These are phyloP conservation scores for Oreonectes daqikongensis DNA, from an alignment of 2,797 vertebrate species.

Conservation along the genomic window DNA sequence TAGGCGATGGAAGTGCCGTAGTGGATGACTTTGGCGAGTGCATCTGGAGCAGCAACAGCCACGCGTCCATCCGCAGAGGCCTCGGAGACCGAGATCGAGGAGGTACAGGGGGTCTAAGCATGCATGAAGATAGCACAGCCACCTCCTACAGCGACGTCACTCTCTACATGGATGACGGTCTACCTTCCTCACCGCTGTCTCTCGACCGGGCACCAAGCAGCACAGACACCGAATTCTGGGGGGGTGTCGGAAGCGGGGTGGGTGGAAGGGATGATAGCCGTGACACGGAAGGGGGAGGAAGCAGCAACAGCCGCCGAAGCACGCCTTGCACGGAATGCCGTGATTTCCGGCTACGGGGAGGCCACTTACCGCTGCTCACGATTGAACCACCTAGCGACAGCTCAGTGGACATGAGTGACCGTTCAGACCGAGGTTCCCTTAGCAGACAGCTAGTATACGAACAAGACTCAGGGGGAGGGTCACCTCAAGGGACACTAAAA, in stretches of 20 bases:
- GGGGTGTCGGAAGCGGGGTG: conserved; percentile 70
- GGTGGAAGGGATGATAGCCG: conserved; percentile 79
- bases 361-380: conserved; percentile 88
- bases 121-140: conserved; percentile 89
- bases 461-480: conserved; percentile 76
- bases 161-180: conserved; percentile 89
- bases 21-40: conserved; percentile 77
- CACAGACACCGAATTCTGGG: conserved; percentile 84
- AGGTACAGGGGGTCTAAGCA: conserved; percentile 72
- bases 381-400: conserved; percentile 94
- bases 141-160: conserved; percentile 92
- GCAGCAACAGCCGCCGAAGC: conserved; percentile 77
- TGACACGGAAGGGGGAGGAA: conserved; percentile 76
- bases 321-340: conserved; percentile 88
- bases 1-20: conserved; percentile 71
- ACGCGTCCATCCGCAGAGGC: conserved; percentile 62
- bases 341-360: conserved; percentile 80
- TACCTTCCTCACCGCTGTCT: conserved; percentile 83
- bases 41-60: conserved; percentile 67
- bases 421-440: conserved; percentile 81
- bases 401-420: conserved; percentile 93
- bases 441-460: conserved; percentile 84
- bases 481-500: conserved; percentile 86
- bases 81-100: conserved; percentile 60
- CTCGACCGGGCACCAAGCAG: conserved; percentile 83